These are phyloP conservation scores for Microcebus tavaratra DNA, from an alignment of 2,113 vertebrate species.

Conservation along the genomic window DNA sequence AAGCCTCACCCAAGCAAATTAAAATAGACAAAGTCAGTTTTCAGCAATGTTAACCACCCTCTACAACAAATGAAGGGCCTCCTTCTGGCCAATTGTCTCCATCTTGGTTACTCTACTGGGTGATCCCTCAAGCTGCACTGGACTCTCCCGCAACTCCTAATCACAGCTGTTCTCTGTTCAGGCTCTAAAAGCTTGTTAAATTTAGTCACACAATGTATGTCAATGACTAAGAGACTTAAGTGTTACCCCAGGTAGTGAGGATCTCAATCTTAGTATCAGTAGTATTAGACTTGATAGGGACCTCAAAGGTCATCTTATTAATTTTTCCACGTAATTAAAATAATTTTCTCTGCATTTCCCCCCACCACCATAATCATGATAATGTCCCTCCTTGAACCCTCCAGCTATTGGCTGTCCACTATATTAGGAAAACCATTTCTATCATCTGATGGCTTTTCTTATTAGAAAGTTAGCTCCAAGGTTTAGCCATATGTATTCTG, in stretches of 20 bases:
- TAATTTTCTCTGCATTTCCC: neutral
- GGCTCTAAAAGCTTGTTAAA: neutral
- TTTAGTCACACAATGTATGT: neutral
- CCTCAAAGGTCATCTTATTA: neutral
- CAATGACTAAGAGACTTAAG: neutral
- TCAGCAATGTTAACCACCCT: neutral
- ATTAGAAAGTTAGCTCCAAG: neutral
- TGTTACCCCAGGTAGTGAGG: neutral
- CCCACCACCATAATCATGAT: neutral
- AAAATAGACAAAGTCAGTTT: neutral
- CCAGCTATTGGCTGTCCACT: neutral
- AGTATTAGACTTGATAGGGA: neutral
- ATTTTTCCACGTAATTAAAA: neutral
- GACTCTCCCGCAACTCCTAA: neutral
- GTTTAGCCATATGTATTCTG: neutral
- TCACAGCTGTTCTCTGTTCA: neutral
- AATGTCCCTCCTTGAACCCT: neutral
- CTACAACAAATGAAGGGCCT: neutral
- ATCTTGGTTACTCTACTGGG: rapidly evolving
- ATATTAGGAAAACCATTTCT: neutral
- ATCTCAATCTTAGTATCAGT: neutral
- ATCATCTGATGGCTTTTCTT: neutral
- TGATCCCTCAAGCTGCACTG: neutral
- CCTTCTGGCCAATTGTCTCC: neutral
- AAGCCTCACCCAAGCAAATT: neutral